Evolutionary conservation across 92 coral and sea anemone genomes (phyloP).

Genomic region (Epizoanthus stellaris): DNA sequence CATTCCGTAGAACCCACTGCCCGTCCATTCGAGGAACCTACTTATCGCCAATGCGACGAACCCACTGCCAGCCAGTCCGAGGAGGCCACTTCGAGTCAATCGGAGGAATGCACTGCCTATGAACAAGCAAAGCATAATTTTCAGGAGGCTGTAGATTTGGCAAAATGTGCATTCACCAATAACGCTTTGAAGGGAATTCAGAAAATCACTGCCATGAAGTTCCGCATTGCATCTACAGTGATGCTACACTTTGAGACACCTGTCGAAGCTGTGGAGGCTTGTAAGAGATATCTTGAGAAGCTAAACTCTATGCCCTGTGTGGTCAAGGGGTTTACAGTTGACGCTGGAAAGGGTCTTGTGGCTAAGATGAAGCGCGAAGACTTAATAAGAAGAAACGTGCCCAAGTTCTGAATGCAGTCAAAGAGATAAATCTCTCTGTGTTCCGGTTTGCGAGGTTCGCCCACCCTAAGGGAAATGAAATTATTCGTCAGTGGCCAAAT

Average conservation of each 20-base stretch:
- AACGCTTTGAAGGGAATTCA: conserved; percentile 27
- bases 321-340: neutral
- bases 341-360: neutral
- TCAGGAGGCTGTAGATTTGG: conserved; percentile 19
- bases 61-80: too few relatives aligned
- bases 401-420: neutral
- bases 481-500: neutral
- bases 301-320: conserved; percentile 27
- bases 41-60: too few relatives aligned
- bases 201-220: conserved; percentile 35
- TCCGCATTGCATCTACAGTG: conserved; percentile 39
- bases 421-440: conserved; percentile 12
- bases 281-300: conserved; percentile 28
- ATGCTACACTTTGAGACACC: neutral
- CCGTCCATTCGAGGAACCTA: too few relatives aligned
- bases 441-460: conserved; percentile 23
- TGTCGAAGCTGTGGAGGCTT: neutral
- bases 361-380: conserved; percentile 1
- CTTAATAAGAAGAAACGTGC: neutral
- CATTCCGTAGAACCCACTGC: too few relatives aligned
- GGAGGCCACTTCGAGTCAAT: too few relatives aligned
- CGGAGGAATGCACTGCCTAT: neutral
- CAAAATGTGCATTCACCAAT: conserved; percentile 38
- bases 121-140: conserved; percentile 33
- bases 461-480: neutral